Evolutionary conservation across 2,113 vertebrate species (phyloP).

Genomic region (Pelecanus crispus): DNA sequence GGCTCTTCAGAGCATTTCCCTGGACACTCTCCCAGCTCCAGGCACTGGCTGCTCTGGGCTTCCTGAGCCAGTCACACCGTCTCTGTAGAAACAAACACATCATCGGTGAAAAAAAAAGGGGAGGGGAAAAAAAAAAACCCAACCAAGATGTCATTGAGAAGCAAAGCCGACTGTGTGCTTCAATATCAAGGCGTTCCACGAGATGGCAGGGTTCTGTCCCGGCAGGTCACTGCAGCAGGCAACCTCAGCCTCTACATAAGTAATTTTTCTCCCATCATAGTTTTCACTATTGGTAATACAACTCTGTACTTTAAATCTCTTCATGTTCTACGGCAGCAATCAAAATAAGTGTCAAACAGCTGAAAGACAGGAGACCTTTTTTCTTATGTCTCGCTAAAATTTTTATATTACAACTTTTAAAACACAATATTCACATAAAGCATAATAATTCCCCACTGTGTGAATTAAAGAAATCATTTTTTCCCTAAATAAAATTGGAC

Average conservation of each 20-base stretch:
- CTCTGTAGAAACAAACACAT: background rate
- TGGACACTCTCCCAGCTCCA: background rate
- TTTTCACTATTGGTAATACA: background rate
- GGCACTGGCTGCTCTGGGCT: background rate
- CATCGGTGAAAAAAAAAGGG: rapidly evolving
- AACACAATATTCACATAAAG: background rate
- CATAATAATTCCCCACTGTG: background rate
- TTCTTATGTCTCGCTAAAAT: background rate
- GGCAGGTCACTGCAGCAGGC: background rate
- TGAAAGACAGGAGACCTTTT: background rate
- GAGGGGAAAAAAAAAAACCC: no score
- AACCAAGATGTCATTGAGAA: background rate
- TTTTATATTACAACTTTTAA: background rate
- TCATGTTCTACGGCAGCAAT: background rate
- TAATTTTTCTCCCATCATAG: background rate
- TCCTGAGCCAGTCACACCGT: background rate
- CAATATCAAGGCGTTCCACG: background rate
- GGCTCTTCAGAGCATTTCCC: background rate
- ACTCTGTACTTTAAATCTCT: background rate
- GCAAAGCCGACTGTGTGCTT: background rate
- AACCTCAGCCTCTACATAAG: background rate
- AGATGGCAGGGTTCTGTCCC: constrained; percentile 39
- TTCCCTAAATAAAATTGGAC: background rate
- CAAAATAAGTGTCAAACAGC: background rate
- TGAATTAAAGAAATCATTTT: background rate